A percentile compares a stretch with the other conserved stretches of the same genome.
phyloP scores from a whole-genome alignment of 2,888 invertebrate genomes.

The Ellobium chinense region DNA sequence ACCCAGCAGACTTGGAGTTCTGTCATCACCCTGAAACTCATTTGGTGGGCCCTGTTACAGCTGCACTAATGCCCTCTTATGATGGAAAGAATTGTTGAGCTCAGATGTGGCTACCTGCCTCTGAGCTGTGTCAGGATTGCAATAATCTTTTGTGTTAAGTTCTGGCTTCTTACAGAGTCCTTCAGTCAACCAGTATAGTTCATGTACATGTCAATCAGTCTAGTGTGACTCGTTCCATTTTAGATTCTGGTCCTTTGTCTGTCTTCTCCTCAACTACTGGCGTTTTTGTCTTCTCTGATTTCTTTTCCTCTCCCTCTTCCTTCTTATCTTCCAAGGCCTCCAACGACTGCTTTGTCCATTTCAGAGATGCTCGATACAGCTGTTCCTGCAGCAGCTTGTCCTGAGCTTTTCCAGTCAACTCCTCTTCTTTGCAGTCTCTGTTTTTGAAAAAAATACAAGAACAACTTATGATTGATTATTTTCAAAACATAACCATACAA shows the following conservation, averaged over 20 bases:
- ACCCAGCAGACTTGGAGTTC: too few species aligned
- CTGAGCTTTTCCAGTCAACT: conserved; percentile 48
- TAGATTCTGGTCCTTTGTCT: neutral
- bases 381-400: conserved; percentile 60
- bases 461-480: neutral
- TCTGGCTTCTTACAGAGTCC: too few species aligned
- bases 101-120: too few species aligned
- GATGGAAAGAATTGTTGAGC: too few species aligned
- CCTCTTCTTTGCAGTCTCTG: conserved; percentile 65
- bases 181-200: too few species aligned
- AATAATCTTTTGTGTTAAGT: too few species aligned
- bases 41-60: too few species aligned
- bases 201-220: too few species aligned
- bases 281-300: too few species aligned
- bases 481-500: neutral
- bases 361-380: conserved; percentile 61
- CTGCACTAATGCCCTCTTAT: too few species aligned
- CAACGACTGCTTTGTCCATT: conserved; percentile 56
- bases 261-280: conserved; percentile 15
- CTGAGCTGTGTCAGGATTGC: too few species aligned
- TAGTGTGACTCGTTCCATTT: conserved; percentile 38
- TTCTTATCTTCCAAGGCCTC: neutral
- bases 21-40: too few species aligned
- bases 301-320: conserved; percentile 23
- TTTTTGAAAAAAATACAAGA: neutral